Conservation (phyloP, 1,140 invertebrate genomes). For the Temnothorax nylanderi region DNA sequence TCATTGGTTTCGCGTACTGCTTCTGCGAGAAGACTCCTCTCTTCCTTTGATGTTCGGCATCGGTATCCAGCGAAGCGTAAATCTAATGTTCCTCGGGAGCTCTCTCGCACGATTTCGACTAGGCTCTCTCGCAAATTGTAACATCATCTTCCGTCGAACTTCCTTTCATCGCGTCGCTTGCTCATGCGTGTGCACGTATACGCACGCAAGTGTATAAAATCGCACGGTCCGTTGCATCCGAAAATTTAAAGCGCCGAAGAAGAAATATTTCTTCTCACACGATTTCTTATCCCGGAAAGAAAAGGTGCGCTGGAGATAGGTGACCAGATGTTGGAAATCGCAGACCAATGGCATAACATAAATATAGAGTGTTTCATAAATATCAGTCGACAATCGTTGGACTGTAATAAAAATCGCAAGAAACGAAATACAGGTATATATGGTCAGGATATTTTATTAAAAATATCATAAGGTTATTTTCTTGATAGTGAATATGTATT, state of each 20-base stretch:
- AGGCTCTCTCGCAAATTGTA: conserved; percentile 55
- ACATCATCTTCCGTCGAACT: conserved; percentile 63
- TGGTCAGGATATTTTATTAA: neutral
- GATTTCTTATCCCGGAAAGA: neutral
- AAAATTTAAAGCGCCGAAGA: conserved; percentile 14
- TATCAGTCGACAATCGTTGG: neutral
- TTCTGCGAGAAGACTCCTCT: conserved; percentile 15
- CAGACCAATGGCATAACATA: neutral
- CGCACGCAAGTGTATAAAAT: conserved; percentile 4
- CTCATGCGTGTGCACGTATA: conserved; percentile 42
- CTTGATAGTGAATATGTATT: neutral
- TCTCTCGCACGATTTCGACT: conserved; percentile 46
- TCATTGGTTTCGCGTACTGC: neutral
- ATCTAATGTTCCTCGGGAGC: conserved; percentile 52
- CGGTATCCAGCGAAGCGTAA: conserved; percentile 52
- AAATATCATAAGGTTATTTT: neutral
- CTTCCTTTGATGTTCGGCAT: conserved; percentile 64
- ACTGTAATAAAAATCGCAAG: neutral
- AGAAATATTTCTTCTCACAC: neutral
- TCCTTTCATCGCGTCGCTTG: conserved; percentile 53
- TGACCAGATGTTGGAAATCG: neutral
- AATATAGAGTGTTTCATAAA: neutral
- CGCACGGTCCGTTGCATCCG: neutral
- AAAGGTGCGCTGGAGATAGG: neutral
- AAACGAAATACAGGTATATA: neutral